A percentile compares a stretch with the other conserved stretches of the same genome.
phyloP scores from a whole-genome alignment of 1,140 invertebrate species.

The Varroa destructor region DNA sequence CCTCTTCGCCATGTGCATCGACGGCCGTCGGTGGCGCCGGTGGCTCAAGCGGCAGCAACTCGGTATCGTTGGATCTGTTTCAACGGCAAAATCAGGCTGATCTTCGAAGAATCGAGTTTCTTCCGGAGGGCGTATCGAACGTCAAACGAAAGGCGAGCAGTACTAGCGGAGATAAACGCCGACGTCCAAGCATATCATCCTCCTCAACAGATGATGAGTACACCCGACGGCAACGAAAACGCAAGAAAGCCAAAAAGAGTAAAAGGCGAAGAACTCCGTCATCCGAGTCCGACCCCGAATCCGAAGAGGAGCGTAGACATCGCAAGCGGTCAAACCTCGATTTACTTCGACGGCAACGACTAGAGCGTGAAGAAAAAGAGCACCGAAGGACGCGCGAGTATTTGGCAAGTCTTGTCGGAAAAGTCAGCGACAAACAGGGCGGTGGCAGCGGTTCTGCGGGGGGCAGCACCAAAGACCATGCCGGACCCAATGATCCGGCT shows the following conservation, averaged over 20 bases:
- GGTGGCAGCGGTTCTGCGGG: no score
- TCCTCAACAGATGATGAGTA: conserved; percentile 8
- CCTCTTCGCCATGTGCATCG: no score
- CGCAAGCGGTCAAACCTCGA: conserved; percentile 48
- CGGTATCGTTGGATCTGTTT: conserved; percentile 32
- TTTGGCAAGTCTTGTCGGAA: conserved; percentile 51
- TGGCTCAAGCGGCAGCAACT: neutral
- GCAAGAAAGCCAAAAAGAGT: conserved; percentile 36
- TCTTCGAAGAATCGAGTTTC: neutral
- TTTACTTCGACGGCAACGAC: conserved; percentile 59
- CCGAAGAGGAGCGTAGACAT: conserved; percentile 29
- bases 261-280: conserved; percentile 29
- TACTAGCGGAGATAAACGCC: no score
- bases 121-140: neutral
- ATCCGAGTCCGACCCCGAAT: conserved; percentile 25
- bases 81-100: neutral
- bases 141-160: no score
- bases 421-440: conserved; percentile 31
- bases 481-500: conserved; percentile 34
- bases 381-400: conserved; percentile 54
- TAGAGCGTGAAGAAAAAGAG: conserved; percentile 64
- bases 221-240: neutral
- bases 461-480: conserved; percentile 30
- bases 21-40: neutral
- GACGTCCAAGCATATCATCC: neutral